Percentiles rank a stretch among this genome's conserved stretches.
These are phyloP conservation scores for Mugil cephalus DNA, from an alignment of 2,113 vertebrate genomes.

Conservation along the genomic window DNA sequence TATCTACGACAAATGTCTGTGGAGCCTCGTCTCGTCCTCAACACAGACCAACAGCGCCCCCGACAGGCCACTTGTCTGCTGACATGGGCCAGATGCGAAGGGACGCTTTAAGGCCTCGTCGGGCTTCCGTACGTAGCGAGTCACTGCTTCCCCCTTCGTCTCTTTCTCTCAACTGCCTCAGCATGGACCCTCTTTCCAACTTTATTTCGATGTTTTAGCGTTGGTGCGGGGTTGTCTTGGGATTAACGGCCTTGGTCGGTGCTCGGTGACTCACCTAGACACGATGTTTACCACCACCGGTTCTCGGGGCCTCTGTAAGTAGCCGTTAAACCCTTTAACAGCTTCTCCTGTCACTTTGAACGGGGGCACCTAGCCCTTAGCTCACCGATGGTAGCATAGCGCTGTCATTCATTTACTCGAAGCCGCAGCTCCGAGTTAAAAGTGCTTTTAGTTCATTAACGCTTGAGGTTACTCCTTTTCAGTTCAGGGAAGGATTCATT, in stretches of 20 bases:
- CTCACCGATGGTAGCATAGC: slow-evolving; percentile 37
- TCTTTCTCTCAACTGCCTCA: slow-evolving; percentile 15
- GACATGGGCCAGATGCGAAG: rapidly evolving
- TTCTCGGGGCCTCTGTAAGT: slow-evolving; percentile 85
- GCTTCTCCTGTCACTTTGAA: slow-evolving; percentile 8
- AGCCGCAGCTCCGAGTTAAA: not conserved
- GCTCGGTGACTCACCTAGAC: not conserved
- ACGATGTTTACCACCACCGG: slow-evolving; percentile 85
- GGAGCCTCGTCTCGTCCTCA: not conserved
- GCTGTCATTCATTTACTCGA: slow-evolving; percentile 75
- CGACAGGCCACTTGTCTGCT: not conserved
- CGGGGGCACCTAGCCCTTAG: slow-evolving; percentile 21
- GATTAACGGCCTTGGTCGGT: not conserved
- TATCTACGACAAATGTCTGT: not conserved
- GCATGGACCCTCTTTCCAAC: slow-evolving; percentile 70
- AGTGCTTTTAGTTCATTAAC: not conserved
- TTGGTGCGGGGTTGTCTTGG: slow-evolving; percentile 28
- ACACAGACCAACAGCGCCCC: slow-evolving; percentile 40
- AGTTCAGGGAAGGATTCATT: not conserved
- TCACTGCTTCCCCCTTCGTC: slow-evolving; percentile 45
- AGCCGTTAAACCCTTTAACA: slow-evolving; percentile 8
- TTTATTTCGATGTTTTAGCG: slow-evolving; percentile 60
- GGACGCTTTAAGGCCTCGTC: not conserved
- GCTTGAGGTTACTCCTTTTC: not conserved
- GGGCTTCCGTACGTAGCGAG: slow-evolving; percentile 56